Evolutionary conservation across 2,113 vertebrate species (phyloP).

Genomic region (Todiramphus chloris): DNA sequence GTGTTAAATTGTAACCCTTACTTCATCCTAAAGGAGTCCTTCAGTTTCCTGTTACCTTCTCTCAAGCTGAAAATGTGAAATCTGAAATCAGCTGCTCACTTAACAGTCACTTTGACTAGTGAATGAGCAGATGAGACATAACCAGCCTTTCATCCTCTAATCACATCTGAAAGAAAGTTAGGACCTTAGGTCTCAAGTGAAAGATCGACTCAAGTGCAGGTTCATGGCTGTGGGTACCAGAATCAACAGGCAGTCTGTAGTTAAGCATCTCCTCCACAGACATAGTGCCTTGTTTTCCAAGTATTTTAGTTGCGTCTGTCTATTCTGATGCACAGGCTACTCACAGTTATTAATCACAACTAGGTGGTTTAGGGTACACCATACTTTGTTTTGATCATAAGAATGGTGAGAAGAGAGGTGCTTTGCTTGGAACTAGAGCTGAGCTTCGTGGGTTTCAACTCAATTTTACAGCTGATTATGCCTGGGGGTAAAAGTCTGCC

Average conservation of each 20-base stretch:
- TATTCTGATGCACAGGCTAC: neutral
- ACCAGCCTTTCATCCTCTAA: neutral
- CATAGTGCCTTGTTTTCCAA: neutral
- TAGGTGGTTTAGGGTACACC: neutral
- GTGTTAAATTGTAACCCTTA: neutral
- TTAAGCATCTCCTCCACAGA: neutral
- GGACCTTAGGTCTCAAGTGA: neutral
- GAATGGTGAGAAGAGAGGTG: neutral
- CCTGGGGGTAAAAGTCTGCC: neutral
- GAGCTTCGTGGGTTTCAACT: neutral
- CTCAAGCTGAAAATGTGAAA: neutral
- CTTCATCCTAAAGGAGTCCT: neutral
- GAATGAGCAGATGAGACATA: neutral
- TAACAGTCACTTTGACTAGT: neutral
- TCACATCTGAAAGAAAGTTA: neutral
- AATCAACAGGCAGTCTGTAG: neutral
- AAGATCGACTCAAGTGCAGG: neutral
- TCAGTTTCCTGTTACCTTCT: neutral
- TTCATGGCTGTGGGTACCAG: neutral
- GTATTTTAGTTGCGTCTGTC: rapidly evolving
- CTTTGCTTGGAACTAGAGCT: neutral
- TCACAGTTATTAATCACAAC: neutral
- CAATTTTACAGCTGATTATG: neutral
- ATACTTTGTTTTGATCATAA: neutral
- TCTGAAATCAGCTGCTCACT: neutral